Evolutionary conservation across 2,888 invertebrate species (phyloP).

Genomic region (Aphrophora alni): DNA sequence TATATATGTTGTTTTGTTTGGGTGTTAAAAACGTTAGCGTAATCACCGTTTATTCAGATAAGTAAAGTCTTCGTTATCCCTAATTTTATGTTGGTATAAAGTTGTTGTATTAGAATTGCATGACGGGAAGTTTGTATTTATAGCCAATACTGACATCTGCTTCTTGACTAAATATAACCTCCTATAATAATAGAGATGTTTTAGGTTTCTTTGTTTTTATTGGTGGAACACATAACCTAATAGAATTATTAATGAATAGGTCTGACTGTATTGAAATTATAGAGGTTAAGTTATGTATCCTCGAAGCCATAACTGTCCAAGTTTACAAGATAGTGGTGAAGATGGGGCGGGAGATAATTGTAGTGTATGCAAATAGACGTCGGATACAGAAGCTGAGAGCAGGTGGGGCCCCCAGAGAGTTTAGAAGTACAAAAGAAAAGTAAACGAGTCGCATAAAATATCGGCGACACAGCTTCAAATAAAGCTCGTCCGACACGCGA

Average conservation of each 20-base stretch:
- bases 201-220: not conserved
- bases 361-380: not conserved
- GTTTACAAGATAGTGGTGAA: not conserved
- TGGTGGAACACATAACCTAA: not conserved
- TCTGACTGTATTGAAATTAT: not conserved
- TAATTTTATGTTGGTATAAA: no score
- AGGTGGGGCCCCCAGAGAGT: not conserved
- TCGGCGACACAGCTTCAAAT: not conserved
- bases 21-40: no score
- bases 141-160: not conserved
- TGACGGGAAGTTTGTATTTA: no score
- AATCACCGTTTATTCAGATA: no score
- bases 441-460: not conserved
- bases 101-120: no score
- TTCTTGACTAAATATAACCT: not conserved
- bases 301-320: not conserved
- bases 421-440: not conserved
- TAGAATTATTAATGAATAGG: not conserved
- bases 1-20: no score
- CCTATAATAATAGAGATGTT: not conserved
- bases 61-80: no score
- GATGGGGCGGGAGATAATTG: not conserved
- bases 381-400: not conserved
- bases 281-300: not conserved
- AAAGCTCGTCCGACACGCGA: not conserved